phyloP scores from a whole-genome alignment of 2,888 invertebrate species.

The Pocota personata region DNA sequence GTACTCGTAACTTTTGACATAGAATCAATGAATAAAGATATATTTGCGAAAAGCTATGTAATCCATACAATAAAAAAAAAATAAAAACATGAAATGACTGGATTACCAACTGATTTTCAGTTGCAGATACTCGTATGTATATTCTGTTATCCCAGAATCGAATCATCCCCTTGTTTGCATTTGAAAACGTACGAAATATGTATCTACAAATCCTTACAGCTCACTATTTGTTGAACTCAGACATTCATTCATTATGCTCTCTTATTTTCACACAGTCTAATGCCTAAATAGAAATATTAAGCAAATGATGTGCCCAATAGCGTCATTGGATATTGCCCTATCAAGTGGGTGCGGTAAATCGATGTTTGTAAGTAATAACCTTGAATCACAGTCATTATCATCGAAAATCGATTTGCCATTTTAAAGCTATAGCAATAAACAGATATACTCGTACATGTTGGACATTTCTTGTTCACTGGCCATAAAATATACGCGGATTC shows the following conservation, averaged over 20 bases:
- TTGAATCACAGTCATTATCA: background rate
- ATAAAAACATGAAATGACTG: too few relatives aligned
- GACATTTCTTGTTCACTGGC: background rate
- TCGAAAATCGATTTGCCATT: conserved; percentile 9
- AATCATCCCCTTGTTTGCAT: too few relatives aligned
- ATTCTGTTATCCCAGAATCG: too few relatives aligned
- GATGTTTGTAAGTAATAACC: background rate
- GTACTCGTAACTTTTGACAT: too few relatives aligned
- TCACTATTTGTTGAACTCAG: background rate
- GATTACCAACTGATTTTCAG: too few relatives aligned
- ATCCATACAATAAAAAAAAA: too few relatives aligned
- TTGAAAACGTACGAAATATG: too few relatives aligned
- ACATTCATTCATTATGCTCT: background rate
- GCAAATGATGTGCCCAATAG: background rate
- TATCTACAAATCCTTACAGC: background rate
- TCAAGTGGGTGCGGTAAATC: background rate
- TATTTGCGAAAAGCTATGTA: too few relatives aligned
- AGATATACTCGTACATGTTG: background rate
- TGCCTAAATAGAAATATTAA: background rate
- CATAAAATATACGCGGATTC: background rate
- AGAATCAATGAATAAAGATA: too few relatives aligned
- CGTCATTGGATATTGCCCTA: background rate
- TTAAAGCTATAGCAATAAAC: background rate
- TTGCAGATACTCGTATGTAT: too few relatives aligned
- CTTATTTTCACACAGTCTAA: background rate